A percentile compares a stretch with the other conserved stretches of the same genome.
Conservation (phyloP, 2,888 invertebrate species). For the Amphimallon solstitiale region DNA sequence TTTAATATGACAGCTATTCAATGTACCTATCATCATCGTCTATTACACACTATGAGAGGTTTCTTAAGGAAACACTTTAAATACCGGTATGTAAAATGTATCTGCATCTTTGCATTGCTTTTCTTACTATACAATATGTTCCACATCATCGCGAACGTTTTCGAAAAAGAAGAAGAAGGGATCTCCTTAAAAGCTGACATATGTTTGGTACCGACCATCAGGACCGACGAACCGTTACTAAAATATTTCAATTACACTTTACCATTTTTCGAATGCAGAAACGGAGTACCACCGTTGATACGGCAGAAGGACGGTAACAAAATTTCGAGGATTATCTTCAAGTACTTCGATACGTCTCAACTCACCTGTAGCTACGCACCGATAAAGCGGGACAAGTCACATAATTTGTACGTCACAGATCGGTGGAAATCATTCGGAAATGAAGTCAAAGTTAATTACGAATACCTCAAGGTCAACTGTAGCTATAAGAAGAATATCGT, state of each 20-base stretch:
- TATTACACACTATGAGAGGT: no score
- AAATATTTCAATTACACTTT: background rate
- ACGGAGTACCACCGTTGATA: background rate
- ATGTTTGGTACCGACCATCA: conserved; percentile 12
- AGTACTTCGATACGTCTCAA: conserved; percentile 10
- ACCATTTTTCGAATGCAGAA: background rate
- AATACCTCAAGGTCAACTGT: conserved; percentile 4
- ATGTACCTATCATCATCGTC: no score
- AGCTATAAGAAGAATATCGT: background rate
- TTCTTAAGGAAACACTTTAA: no score
- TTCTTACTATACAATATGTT: no score
- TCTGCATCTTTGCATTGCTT: no score
- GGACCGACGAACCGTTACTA: background rate
- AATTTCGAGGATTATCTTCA: conserved; percentile 13
- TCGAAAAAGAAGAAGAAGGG: no score
- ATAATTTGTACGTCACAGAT: background rate
- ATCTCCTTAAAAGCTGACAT: background rate
- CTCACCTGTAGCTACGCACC: conserved; percentile 5
- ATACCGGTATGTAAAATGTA: no score
- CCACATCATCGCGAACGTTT: no score
- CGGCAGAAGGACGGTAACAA: conserved; percentile 9
- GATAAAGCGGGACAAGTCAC: background rate
- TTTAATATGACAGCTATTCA: no score
- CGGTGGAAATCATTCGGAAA: background rate
- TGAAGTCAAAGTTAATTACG: background rate